Percentiles rank a stretch among this genome's conserved stretches.
These are phyloP conservation scores for Lampropteryx suffumata DNA, from an alignment of 2,888 invertebrate genomes.

Conservation along the genomic window DNA sequence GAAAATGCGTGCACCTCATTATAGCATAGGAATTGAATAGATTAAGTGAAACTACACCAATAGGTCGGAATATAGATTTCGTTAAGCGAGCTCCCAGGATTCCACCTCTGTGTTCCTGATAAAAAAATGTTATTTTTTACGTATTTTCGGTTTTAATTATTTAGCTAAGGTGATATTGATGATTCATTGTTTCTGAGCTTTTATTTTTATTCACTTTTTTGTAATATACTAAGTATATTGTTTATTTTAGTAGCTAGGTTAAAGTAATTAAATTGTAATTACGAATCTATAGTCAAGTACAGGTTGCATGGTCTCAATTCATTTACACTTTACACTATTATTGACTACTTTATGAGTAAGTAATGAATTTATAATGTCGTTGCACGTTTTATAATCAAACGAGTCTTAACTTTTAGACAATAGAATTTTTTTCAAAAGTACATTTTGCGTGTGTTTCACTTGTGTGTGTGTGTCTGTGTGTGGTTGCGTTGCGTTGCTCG, in stretches of 20 bases:
- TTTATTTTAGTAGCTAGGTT: constrained; percentile 68
- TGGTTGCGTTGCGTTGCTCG: constrained; percentile 32
- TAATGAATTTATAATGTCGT: constrained; percentile 39
- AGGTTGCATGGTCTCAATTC: constrained; percentile 50
- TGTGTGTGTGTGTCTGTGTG: constrained; percentile 3
- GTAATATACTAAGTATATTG: constrained; percentile 70
- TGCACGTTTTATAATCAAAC: constrained; percentile 38
- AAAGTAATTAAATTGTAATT: constrained; percentile 45
- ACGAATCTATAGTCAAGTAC: constrained; percentile 48
- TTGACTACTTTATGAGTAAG: constrained; percentile 43
- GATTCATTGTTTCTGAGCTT: constrained; percentile 66
- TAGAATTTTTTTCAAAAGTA: constrained; percentile 42
- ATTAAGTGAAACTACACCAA: constrained; percentile 76
- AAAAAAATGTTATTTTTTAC: constrained; percentile 54
- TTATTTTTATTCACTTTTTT: constrained; percentile 70
- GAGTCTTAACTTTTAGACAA: constrained; percentile 34
- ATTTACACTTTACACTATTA: constrained; percentile 46
- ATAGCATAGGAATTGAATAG: constrained; percentile 81
- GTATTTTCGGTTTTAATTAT: constrained; percentile 42
- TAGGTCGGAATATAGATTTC: constrained; percentile 68
- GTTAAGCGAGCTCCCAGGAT: constrained; percentile 65
- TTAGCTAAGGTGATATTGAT: constrained; percentile 53
- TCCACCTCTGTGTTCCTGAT: constrained; percentile 69
- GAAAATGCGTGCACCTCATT: constrained; percentile 52
- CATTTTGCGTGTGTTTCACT: constrained; percentile 32